Conservation (phyloP, 2,113 vertebrate species). For the Eudyptes chrysolophus region DNA sequence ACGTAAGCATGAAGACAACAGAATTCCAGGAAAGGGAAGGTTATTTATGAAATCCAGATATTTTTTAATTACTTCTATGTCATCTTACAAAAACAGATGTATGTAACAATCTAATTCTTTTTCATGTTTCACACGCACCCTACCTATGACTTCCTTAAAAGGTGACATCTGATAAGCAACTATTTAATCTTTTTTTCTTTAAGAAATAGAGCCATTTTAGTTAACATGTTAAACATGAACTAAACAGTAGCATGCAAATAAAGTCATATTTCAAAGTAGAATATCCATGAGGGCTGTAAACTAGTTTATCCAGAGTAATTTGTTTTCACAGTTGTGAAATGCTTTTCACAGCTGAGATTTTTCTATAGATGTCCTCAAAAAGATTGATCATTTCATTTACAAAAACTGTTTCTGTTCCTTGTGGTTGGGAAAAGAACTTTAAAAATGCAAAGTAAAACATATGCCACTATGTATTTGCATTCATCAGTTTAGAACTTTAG, state of each 20-base stretch:
- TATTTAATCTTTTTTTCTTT: not conserved
- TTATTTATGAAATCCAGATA: not conserved
- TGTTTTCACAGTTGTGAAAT: not conserved
- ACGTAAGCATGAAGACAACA: not conserved
- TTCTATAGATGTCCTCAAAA: not conserved
- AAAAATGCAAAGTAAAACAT: slow-evolving; percentile 19
- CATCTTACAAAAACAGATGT: not conserved
- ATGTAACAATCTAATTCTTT: not conserved
- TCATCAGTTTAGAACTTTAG: not conserved
- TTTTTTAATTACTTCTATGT: not conserved
- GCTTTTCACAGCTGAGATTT: not conserved
- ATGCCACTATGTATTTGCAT: not conserved
- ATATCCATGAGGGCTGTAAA: not conserved
- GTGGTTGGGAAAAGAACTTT: not conserved
- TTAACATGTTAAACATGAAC: not conserved
- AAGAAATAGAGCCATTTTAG: not conserved
- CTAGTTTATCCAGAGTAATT: not conserved
- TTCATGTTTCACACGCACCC: not conserved
- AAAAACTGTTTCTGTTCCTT: not conserved
- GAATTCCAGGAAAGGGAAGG: not conserved
- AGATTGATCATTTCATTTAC: not conserved
- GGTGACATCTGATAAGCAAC: not conserved
- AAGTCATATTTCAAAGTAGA: not conserved
- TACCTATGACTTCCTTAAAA: not conserved
- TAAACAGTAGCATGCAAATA: not conserved